phyloP scores from a whole-genome alignment of 1,140 invertebrate species.

The Ridgeia piscesae region DNA sequence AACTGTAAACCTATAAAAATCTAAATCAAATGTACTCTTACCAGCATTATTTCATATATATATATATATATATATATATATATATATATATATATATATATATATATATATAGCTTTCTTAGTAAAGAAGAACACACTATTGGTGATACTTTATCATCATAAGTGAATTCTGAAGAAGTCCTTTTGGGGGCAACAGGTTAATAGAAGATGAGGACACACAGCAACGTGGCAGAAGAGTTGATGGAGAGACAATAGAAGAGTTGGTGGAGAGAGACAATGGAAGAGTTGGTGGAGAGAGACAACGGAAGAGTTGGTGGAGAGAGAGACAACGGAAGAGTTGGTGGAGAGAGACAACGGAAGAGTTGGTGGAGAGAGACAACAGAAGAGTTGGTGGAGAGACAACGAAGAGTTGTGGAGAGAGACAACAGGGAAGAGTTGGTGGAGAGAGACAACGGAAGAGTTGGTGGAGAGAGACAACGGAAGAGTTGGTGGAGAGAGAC shows the following conservation, averaged over 20 bases:
- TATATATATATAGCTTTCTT: neutral
- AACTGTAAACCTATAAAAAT: neutral
- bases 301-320: no score
- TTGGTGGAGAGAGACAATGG: no score
- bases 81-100: no score
- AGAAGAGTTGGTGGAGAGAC: neutral
- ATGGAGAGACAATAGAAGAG: no score
- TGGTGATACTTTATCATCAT: neutral
- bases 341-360: conserved; percentile 22
- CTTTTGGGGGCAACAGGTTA: no score
- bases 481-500: neutral
- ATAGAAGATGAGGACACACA: neutral
- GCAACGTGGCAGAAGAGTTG: no score
- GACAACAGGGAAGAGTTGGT: neutral
- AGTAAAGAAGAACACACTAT: neutral
- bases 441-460: neutral
- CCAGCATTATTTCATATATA: neutral
- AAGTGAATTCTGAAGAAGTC: neutral
- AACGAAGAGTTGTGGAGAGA: conserved; percentile 11
- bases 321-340: neutral
- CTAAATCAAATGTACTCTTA: neutral
- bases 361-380: conserved; percentile 19
- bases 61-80: no score
- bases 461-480: no score
- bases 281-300: no score